Percentiles rank a stretch among this genome's conserved stretches.
phyloP scores from a whole-genome alignment of 2,797 vertebrate genomes.

The Mormyrus hasselquistii region DNA sequence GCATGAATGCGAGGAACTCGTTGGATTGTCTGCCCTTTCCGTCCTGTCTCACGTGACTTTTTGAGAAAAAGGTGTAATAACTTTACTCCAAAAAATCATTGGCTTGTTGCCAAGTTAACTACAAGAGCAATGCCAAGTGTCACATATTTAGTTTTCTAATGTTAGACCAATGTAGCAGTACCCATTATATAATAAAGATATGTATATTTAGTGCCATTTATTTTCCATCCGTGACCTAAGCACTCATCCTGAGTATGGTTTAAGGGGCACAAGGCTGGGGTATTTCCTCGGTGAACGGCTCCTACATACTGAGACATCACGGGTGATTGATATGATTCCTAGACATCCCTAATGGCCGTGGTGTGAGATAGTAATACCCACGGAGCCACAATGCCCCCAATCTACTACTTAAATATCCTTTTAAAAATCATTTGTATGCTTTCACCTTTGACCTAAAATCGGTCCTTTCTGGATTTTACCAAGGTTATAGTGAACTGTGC shows the following conservation, averaged over 20 bases:
- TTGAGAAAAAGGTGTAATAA: background rate
- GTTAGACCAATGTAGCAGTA: background rate
- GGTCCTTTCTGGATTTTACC: background rate
- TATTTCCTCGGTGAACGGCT: background rate
- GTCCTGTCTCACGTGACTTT: background rate
- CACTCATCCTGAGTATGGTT: background rate
- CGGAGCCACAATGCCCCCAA: background rate
- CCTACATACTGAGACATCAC: background rate
- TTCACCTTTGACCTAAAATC: background rate
- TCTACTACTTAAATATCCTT: background rate
- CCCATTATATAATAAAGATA: background rate
- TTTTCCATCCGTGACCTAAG: background rate
- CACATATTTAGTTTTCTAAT: background rate
- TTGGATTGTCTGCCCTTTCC: conserved; percentile 11
- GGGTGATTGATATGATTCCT: background rate
- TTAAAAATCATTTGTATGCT: background rate
- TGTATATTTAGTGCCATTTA: background rate
- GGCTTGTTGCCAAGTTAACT: background rate
- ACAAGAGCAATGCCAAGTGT: background rate
- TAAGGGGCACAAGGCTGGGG: background rate
- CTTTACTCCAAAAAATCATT: background rate
- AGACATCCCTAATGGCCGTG: background rate
- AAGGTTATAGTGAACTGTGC: background rate
- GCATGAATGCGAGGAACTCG: conserved; percentile 3
- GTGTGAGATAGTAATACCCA: background rate